These are phyloP conservation scores for Archocentrus centrarchus DNA, from an alignment of 2,113 vertebrate species.

Conservation along the genomic window DNA sequence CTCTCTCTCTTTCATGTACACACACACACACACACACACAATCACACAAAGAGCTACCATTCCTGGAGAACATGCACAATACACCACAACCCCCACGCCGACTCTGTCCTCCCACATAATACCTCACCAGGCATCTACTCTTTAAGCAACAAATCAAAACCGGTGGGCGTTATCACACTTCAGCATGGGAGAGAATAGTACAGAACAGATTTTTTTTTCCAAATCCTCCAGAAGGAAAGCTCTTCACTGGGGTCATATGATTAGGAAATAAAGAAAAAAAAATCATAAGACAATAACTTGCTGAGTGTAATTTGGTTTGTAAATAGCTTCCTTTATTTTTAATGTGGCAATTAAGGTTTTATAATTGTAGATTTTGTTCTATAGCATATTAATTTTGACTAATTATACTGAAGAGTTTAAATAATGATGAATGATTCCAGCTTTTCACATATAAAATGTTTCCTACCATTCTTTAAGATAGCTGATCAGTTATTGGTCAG, in stretches of 20 bases:
- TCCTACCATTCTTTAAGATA: too few species aligned
- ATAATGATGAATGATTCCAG: not conserved
- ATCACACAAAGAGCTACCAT: conserved; percentile 61
- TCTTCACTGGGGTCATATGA: conserved; percentile 42
- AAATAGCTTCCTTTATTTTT: not conserved
- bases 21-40: conserved; percentile 42
- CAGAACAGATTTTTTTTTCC: conserved; percentile 27
- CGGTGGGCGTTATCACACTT: conserved; percentile 71
- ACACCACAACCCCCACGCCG: conserved; percentile 67
- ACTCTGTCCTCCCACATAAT: conserved; percentile 71
- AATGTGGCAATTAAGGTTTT: not conserved
- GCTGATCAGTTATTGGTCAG: too few species aligned
- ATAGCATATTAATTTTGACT: not conserved
- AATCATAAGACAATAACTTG: not conserved
- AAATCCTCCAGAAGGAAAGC: conserved; percentile 34
- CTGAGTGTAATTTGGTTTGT: not conserved
- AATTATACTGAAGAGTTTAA: not conserved
- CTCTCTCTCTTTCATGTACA: conserved; percentile 13
- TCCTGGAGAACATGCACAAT: conserved; percentile 68
- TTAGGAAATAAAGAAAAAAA: conserved; percentile 13
- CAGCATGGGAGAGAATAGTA: conserved; percentile 56
- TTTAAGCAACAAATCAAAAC: conserved; percentile 74
- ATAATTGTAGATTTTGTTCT: not conserved
- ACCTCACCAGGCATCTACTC: conserved; percentile 72
- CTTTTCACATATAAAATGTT: not conserved